Evolutionary conservation across 1,140 invertebrate genomes (phyloP).

Genomic region (Lasioglossum albipes): DNA sequence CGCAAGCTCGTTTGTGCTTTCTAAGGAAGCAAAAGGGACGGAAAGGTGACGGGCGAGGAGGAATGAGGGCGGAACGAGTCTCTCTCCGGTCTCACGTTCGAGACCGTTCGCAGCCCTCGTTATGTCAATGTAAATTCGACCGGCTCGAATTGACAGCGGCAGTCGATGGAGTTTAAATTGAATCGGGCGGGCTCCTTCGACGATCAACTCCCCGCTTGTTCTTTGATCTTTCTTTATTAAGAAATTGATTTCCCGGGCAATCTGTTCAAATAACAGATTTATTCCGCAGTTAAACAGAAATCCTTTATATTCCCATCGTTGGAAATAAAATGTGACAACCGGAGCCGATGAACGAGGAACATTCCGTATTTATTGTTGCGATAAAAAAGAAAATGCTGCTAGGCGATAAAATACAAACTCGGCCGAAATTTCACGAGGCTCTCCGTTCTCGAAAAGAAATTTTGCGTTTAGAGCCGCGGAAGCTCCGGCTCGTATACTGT

Average conservation of each 20-base stretch:
- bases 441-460: no score
- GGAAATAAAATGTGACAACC: no score
- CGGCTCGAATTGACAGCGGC: constrained; percentile 7
- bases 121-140: constrained; percentile 34
- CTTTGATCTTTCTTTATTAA: constrained; percentile 1
- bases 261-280: neutral
- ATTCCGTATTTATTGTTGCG: no score
- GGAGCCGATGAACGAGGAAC: no score
- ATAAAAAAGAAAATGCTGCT: no score
- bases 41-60: constrained; percentile 11
- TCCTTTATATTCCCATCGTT: neutral
- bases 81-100: neutral
- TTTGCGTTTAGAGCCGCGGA: no score
- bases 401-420: no score
- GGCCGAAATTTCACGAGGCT: no score
- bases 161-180: constrained; percentile 6
- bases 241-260: neutral
- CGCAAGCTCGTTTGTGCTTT: constrained; percentile 51
- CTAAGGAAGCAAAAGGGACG: constrained; percentile 4
- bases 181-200: constrained; percentile 7
- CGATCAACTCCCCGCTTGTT: neutral
- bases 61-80: neutral
- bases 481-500: no score
- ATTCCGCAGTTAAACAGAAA: neutral
- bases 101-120: constrained; percentile 25